Base-by-base conservation (phyloP, 1,140 invertebrate species). In the Drosophila hydei region DNA sequence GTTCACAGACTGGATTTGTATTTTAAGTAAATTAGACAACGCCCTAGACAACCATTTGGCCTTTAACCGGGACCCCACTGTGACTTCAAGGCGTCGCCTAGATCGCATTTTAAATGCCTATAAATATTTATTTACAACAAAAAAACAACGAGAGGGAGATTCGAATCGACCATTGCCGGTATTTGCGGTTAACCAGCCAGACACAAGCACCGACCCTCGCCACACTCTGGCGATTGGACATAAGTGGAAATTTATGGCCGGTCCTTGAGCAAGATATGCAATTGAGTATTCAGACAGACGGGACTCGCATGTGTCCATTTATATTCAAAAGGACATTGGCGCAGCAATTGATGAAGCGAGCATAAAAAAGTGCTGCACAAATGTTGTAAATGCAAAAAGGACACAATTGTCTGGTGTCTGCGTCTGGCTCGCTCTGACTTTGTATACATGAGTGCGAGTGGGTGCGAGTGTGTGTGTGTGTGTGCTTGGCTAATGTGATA, bases 401-500 rank as follows among this genome's bases (percentile, higher is more conserved):
- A 60, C 55, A 68, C 70, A 73, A 68, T 73, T 73, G 70, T 68
- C 63, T 45, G 19, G 14, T 5, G 9, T 16, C 38, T 48, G 70
- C 27, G 47, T 43, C 47, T 38, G 27, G 4, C 25, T 18, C 11
- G 19, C 14, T 47, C 21, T 55, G 33, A 4, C 23, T 50, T 30
- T 14, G 23, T n/a, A n/a, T n/a, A n/a, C n/a, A n/a, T 25, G 5
- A 51, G 14, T 47, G 16, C 36, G 1, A 27, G 40, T 50, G 42
- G 16, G 5, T 38, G 30, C 23, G 40, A 23, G 33, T 30, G 23
- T 47, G 23, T 25, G 36, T 38, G n/a, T 36, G 21, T 36, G 18
- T 47, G 63, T 64, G 58, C 67, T 75, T 74, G 81, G 77, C 79
- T 87, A 81, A 87, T 87, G 83, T 88, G 83, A 87, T 87, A 87